Evolutionary conservation across 2,888 invertebrate genomes (phyloP).

Genomic region (Agrotis segetum): DNA sequence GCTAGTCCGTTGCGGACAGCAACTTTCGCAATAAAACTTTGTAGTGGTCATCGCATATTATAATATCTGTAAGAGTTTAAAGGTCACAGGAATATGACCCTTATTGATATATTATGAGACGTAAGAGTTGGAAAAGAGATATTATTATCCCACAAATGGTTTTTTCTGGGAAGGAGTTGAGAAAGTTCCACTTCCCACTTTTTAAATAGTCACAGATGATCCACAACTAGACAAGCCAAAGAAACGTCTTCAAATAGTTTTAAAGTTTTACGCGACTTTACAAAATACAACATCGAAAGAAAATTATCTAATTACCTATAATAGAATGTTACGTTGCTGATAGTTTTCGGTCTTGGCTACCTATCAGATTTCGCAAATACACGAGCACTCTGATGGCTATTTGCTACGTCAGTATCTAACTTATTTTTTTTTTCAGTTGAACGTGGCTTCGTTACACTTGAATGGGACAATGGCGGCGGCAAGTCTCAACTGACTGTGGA

Average conservation of each 20-base stretch:
- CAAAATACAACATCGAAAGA: too few species aligned
- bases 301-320: too few species aligned
- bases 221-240: too few species aligned
- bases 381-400: too few species aligned
- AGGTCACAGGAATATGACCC: background rate
- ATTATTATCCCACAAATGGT: background rate
- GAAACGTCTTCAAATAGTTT: too few species aligned
- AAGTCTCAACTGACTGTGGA: constrained; percentile 44
- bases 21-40: constrained; percentile 20
- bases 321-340: too few species aligned
- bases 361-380: too few species aligned
- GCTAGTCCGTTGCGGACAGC: background rate
- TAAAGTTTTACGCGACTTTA: too few species aligned
- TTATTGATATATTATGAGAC: background rate
- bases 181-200: background rate
- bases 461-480: constrained; percentile 61
- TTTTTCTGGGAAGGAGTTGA: background rate
- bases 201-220: too few species aligned
- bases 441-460: constrained; percentile 50
- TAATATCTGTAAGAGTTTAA: background rate
- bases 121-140: background rate
- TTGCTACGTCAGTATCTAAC: background rate
- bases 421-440: constrained; percentile 55
- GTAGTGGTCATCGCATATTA: constrained; percentile 6
- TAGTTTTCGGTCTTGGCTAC: too few species aligned